Percentiles rank a stretch among this genome's conserved stretches.
Conservation (phyloP, 2,888 invertebrate species). For the Pollenia angustigena region DNA sequence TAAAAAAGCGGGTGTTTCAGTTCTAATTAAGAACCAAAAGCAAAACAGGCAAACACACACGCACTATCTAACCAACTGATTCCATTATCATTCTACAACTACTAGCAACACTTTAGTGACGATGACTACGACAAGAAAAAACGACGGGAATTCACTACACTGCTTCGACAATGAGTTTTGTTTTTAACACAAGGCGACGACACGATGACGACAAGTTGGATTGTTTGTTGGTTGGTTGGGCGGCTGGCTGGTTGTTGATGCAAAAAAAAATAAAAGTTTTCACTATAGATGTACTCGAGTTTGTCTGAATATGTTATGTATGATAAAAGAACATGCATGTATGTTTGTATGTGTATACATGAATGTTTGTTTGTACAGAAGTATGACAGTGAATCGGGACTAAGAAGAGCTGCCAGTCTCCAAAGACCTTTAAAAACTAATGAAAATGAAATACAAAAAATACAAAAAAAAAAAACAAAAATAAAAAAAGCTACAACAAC, state of each 20-base stretch:
- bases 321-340: background rate
- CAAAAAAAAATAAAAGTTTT: background rate
- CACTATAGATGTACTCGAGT: background rate
- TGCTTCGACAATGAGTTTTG: constrained; percentile 32
- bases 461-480: background rate
- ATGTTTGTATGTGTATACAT: background rate
- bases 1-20: constrained; percentile 50
- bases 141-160: constrained; percentile 7
- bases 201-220: constrained; percentile 57
- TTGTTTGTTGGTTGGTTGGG: background rate
- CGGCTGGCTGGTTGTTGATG: background rate
- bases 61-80: background rate
- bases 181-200: constrained; percentile 51
- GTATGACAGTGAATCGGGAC: constrained; percentile 1
- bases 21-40: background rate
- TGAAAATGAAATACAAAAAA: background rate
- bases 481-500: constrained; percentile 15
- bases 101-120: background rate
- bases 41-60: background rate
- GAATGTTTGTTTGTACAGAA: background rate
- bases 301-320: background rate
- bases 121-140: background rate
- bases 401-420: constrained; percentile 44
- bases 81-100: background rate
- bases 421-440: constrained; percentile 38